Percentiles rank a stretch among this genome's conserved stretches.
Conservation (phyloP, 1,140 invertebrate species). For the Penaeus japonicus region DNA sequence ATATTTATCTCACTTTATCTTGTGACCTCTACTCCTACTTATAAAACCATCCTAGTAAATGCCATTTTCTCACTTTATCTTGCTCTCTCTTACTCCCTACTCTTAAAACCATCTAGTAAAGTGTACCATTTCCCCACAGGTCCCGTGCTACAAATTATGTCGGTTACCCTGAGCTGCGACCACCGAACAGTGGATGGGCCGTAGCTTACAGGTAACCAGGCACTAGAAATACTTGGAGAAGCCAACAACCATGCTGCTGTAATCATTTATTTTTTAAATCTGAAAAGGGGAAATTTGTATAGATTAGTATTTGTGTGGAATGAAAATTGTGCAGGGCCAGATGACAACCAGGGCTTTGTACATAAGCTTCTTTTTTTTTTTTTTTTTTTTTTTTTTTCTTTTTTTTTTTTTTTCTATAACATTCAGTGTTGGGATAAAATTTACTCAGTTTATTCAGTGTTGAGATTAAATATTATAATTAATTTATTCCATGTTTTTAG, state of each 20-base stretch:
- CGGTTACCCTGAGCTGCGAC: constrained; percentile 76
- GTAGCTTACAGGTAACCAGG: no score
- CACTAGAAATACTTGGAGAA: constrained; percentile 71
- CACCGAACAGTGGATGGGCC: constrained; percentile 79
- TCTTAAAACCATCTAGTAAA: constrained; percentile 32
- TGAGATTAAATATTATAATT: no score
- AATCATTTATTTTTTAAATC: constrained; percentile 50
- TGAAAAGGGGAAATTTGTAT: no score
- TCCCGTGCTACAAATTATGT: constrained; percentile 69
- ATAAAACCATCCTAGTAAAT: no score
- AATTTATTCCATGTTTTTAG: no score
- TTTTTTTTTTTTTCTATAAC: no score
- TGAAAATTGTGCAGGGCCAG: background rate
- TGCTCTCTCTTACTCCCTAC: background rate
- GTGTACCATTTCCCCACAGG: constrained; percentile 62
- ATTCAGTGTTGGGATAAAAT: no score
- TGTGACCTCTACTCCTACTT: background rate
- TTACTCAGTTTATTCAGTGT: no score
- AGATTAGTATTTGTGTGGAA: background rate
- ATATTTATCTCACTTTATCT: background rate
- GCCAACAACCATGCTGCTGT: constrained; percentile 74
- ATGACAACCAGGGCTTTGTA: background rate
- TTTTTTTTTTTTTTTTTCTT: background rate
- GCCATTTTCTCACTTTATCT: background rate
- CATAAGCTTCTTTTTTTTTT: background rate